Base-by-base conservation (phyloP, 2,888 invertebrate species). In the Ophonus ardosiacus region DNA sequence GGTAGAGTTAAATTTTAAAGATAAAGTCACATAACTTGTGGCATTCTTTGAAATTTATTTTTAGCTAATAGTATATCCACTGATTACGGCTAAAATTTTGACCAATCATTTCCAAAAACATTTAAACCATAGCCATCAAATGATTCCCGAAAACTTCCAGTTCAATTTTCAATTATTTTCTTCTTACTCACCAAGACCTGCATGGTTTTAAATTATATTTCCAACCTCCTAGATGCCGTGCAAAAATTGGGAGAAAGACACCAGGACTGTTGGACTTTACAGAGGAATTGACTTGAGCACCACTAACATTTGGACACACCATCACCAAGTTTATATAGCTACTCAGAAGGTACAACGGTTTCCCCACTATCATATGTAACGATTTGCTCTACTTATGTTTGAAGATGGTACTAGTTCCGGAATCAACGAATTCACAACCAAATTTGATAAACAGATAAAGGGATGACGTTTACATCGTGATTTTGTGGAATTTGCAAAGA, bases 141-240 rank as follows among this genome's bases (percentile, higher is more conserved):
- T 40, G 40, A 7, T 40, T 40, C 40, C 43, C 13, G 13, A 51
- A 51, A 51, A 10, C 2, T 51, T 51, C 43, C 2, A 13, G 13
- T 13, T 31, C 31, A 31, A 31, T 31, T 31, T 6, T 31, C 4
- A 6, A 31, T 31, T 31, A 31, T 31, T 4, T 31, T 31, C 18
- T 59, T 59, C 18, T 59, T 57, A 24, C 81, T 81, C 21, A 81
- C 81, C 81, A 81, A 43, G 38, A 81, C 18, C 40, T 81, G 40
- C 81, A 81, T 81, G 65, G 31, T 40, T 40, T 5, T 15, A 31
- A 31, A 17, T 59, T 17, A 7, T 7, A 21, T 15, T 21, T 24
- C 15, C 81, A 81, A 81, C 81, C 81, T 81, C 81, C 81, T 81
- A 81, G 81, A 63, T 43, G 43, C 15, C 78, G 43, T 18, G n/a